These are phyloP conservation scores for Drymodes brunneopygia DNA, from an alignment of 2,113 vertebrate species.

Conservation along the genomic window DNA sequence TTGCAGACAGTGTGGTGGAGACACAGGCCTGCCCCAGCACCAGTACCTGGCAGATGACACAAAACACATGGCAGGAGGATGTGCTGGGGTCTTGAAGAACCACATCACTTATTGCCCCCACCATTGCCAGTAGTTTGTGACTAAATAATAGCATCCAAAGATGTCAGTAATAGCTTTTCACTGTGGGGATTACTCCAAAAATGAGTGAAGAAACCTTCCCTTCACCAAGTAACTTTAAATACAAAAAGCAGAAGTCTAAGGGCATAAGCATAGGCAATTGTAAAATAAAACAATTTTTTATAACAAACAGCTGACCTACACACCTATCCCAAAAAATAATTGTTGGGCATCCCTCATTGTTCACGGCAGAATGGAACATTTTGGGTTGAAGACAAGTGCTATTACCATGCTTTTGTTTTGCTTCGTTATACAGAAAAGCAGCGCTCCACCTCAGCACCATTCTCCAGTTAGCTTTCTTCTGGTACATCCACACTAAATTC, in stretches of 20 bases:
- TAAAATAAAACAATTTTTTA: not conserved
- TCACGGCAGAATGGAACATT: not conserved
- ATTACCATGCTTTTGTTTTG: not conserved
- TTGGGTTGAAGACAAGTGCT: not conserved
- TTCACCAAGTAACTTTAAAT: not conserved
- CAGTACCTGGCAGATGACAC: not conserved
- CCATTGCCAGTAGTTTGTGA: not conserved
- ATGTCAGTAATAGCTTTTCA: not conserved
- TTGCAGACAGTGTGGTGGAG: fast-evolving
- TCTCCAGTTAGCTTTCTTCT: not conserved
- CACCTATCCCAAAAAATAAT: not conserved
- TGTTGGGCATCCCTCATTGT: not conserved
- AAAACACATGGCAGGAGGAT: not conserved
- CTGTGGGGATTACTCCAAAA: not conserved
- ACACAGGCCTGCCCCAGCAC: not conserved
- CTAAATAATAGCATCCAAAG: not conserved
- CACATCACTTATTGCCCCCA: not conserved
- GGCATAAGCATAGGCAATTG: not conserved
- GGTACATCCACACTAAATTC: fast-evolving
- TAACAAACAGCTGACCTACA: not conserved
- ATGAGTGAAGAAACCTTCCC: not conserved
- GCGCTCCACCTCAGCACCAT: not conserved
- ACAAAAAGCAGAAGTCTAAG: not conserved
- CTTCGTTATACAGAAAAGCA: not conserved
- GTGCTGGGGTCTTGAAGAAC: not conserved